A percentile compares a stretch with the other conserved stretches of the same genome.
phyloP scores from a whole-genome alignment of 2,113 vertebrate genomes.

The Myotis davidii region DNA sequence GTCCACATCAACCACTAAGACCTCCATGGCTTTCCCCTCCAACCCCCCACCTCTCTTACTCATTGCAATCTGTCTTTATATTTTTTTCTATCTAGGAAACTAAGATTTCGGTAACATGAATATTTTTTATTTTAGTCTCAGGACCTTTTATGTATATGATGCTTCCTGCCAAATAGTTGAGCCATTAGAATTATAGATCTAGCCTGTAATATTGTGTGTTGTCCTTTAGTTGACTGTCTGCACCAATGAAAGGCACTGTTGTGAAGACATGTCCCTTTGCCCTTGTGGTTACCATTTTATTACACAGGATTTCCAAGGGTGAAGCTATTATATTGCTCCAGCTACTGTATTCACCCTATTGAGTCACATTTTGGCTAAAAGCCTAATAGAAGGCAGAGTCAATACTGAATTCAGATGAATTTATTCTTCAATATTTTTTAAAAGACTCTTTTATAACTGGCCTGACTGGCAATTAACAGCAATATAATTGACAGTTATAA shows the following conservation, averaged over 20 bases:
- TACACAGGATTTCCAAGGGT: constrained; percentile 83
- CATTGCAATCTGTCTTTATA: constrained; percentile 23
- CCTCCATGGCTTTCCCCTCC: background rate
- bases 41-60: background rate
- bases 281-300: constrained; percentile 82
- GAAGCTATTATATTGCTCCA: constrained; percentile 82
- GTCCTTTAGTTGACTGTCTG: constrained; percentile 88
- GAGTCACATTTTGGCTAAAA: constrained; percentile 84
- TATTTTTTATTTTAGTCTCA: constrained; percentile 75
- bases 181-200: constrained; percentile 80
- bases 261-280: constrained; percentile 83
- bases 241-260: constrained; percentile 85
- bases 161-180: constrained; percentile 82
- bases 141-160: constrained; percentile 79
- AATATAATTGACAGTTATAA: constrained; percentile 74
- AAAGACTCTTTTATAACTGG: constrained; percentile 79
- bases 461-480: constrained; percentile 75
- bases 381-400: constrained; percentile 79
- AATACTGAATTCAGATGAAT: constrained; percentile 80
- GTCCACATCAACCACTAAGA: background rate
- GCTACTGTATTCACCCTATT: constrained; percentile 78
- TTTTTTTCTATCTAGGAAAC: constrained; percentile 49
- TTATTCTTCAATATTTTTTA: constrained; percentile 82
- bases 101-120: constrained; percentile 76
- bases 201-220: constrained; percentile 82